Percentiles rank a stretch among this genome's conserved stretches.
These are phyloP conservation scores for Drosophila funebris DNA, from an alignment of 1,140 invertebrate species.

Conservation along the genomic window DNA sequence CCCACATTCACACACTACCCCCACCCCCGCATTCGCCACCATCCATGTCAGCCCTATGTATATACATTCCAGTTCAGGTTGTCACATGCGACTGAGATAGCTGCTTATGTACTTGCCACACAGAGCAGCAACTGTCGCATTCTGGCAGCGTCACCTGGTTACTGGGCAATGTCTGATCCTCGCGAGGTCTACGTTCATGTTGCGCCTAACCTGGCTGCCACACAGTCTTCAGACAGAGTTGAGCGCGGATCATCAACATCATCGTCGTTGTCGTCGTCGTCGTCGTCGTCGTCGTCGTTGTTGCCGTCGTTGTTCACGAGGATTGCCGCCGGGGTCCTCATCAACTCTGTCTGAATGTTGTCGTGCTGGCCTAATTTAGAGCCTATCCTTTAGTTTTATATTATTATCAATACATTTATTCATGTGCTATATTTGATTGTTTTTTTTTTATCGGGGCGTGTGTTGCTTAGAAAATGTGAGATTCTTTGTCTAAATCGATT, in stretches of 20 bases:
- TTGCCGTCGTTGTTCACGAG: constrained; percentile 38
- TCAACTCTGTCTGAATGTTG: constrained; percentile 77
- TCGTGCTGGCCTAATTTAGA: constrained; percentile 37
- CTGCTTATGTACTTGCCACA: constrained; percentile 58
- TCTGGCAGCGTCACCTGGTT: constrained; percentile 38
- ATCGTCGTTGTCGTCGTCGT: constrained; percentile 36
- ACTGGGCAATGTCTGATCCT: constrained; percentile 54
- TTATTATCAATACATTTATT: constrained; percentile 41
- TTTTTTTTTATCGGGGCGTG: constrained; percentile 44
- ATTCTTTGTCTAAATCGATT: neutral
- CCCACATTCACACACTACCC: constrained; percentile 1
- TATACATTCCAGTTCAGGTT: constrained; percentile 12
- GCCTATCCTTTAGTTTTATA: constrained; percentile 35
- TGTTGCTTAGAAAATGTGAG: constrained; percentile 68
- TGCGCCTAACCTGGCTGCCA: constrained; percentile 38
- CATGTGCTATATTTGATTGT: constrained; percentile 12
- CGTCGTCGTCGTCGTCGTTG: constrained; percentile 47
- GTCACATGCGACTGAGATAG: constrained; percentile 42
- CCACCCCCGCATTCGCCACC: too few species aligned
- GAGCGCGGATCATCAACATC: constrained; percentile 67
- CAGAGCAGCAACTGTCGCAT: constrained; percentile 44
- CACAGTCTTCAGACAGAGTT: constrained; percentile 83
- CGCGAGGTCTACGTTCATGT: constrained; percentile 45
- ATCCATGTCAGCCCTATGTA: neutral
- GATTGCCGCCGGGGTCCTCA: constrained; percentile 62